These are phyloP conservation scores for Leuciscus idus DNA, from an alignment of 2,113 vertebrate species.

Conservation along the genomic window DNA sequence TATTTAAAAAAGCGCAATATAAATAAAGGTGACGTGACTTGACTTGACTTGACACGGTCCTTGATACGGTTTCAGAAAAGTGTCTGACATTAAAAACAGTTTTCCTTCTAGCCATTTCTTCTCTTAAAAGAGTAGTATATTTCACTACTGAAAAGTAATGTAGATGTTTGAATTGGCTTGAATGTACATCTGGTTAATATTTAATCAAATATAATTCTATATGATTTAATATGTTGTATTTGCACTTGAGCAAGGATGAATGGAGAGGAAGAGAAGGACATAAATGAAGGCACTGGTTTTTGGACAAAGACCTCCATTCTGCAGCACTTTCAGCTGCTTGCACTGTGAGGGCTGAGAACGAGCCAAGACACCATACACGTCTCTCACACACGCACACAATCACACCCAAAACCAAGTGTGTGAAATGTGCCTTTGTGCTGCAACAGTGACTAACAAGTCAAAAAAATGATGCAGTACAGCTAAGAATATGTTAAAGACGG, in stretches of 20 bases:
- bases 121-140: too few species aligned
- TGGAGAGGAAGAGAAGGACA: neutral
- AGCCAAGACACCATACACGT: conserved; percentile 1
- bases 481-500: neutral
- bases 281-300: neutral
- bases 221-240: neutral
- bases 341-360: conserved; percentile 17
- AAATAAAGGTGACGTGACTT: too few species aligned
- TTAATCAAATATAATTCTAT: neutral
- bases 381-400: neutral
- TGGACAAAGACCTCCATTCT: conserved; percentile 41
- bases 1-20: too few species aligned
- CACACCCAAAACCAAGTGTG: neutral
- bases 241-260: neutral
- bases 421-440: neutral
- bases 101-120: too few species aligned
- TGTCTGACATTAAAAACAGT: too few species aligned
- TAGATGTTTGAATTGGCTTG: too few species aligned
- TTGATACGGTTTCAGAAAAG: too few species aligned
- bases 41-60: too few species aligned
- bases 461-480: neutral
- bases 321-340: conserved; percentile 51
- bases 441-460: neutral
- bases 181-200: too few species aligned
- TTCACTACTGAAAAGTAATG: too few species aligned